phyloP scores from a whole-genome alignment of 2,888 invertebrate species.

The Carabus problematicus region DNA sequence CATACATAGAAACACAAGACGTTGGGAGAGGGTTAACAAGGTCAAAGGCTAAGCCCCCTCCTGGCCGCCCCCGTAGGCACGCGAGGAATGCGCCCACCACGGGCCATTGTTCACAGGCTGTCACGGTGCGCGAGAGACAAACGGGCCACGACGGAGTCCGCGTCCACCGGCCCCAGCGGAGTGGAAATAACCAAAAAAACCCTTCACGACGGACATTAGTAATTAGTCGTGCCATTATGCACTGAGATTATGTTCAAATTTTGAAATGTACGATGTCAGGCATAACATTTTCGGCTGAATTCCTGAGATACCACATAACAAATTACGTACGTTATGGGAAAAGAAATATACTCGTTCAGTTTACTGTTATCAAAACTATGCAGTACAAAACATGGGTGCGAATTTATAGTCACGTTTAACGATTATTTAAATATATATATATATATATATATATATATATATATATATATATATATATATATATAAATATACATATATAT shows the following conservation, averaged over 20 bases:
- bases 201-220: not conserved
- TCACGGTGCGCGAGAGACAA: slow-evolving; percentile 16
- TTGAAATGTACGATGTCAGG: not conserved
- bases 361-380: too few species aligned
- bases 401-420: too few species aligned
- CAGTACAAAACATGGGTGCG: too few species aligned
- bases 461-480: too few species aligned
- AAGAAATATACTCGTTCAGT: too few species aligned
- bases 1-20: not conserved
- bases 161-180: not conserved
- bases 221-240: not conserved
- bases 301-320: not conserved
- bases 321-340: too few species aligned
- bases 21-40: not conserved
- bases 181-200: not conserved
- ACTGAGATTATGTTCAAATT: not conserved
- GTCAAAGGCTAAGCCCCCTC: slow-evolving; percentile 12
- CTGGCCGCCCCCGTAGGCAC: slow-evolving; percentile 32
- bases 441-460: too few species aligned
- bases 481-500: too few species aligned
- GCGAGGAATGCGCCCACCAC: slow-evolving; percentile 32
- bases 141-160: slow-evolving; percentile 18
- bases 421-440: too few species aligned
- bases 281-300: not conserved
- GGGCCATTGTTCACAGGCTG: slow-evolving; percentile 41